Evolutionary conservation across 30 jellyfish, hydroid and myxozoan genomes (phyloP), one percentile per base, ranked within the genome.

Genomic region (Morbakka virulenta): DNA sequence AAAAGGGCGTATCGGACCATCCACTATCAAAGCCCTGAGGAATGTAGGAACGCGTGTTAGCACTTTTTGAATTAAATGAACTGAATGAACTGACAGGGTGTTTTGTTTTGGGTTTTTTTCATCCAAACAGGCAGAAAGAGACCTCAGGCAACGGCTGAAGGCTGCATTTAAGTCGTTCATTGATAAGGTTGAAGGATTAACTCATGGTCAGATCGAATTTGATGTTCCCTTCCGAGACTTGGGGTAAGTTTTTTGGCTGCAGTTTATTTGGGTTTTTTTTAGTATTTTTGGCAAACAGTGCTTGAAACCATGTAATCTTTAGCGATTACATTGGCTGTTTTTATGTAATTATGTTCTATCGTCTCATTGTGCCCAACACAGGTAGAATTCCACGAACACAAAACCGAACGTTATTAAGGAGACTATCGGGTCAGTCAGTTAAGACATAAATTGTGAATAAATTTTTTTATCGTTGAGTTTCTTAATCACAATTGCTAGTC

Each of bases 111-210:
- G n/a, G n/a, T n/a, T n/a, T n/a, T n/a, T n/a, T n/a, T n/a, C n/a
- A n/a, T n/a, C n/a, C n/a, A n/a, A n/a, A n/a, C 27, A 94, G 97
- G 97, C 96, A 49, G 99, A 94, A 69, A 64, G 99, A 31, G 99
- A 94, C 3, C 64, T 84, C n/a, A 48, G 97, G 50, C 95, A 83
- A 62, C 70, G 93, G 41, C 86, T 94, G 17, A 94, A 94, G 48
- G 94, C 96, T 1, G 97, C 97, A 9, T 94, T 87, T 80, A 94
- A 88, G 71, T 84, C 87, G 1, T 94, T 94, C 86, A 87, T 77
- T 33, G 99, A 94, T 72, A 87, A 87, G 67, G 84, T 94, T 21
- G 99, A 94, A 69, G 97, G 96, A 20, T 80, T 94, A 13, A 94
- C 99, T 1, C 97, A 94, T 66, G 97, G 97, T 24, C 95, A 80